Evolutionary conservation across 1,140 invertebrate genomes (phyloP).

Genomic region (Anthonomus grandis): DNA sequence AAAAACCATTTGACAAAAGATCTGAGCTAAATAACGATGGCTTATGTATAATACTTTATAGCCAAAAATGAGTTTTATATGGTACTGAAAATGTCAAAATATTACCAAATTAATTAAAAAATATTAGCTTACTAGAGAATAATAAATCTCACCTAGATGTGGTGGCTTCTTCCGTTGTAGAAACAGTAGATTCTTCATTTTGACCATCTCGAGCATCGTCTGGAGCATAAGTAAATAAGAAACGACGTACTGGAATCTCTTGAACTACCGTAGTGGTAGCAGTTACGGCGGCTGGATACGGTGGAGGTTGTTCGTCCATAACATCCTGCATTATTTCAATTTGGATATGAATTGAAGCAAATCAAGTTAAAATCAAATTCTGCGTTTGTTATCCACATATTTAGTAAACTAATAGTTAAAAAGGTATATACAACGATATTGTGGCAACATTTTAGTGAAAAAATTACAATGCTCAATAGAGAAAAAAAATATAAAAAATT

Average conservation of each 20-base stretch:
- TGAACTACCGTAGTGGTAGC: slow-evolving; percentile 25
- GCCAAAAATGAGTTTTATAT: too few species aligned
- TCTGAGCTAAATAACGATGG: too few species aligned
- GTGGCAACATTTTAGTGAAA: too few species aligned
- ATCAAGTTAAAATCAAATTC: too few species aligned
- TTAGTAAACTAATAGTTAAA: too few species aligned
- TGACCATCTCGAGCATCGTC: slow-evolving; percentile 3
- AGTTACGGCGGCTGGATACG: slow-evolving; percentile 28
- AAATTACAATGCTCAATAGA: too few species aligned
- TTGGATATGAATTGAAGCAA: too few species aligned
- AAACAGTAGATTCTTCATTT: background rate
- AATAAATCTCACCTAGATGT: background rate
- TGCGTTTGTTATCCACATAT: too few species aligned
- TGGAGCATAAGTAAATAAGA: slow-evolving; percentile 20
- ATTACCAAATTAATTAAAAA: background rate
- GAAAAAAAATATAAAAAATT: background rate
- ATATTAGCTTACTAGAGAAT: background rate
- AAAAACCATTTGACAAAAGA: too few species aligned
- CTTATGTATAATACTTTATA: too few species aligned
- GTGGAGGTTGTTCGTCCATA: slow-evolving; percentile 43
- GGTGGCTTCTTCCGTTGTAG: slow-evolving; percentile 1
- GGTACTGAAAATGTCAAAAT: background rate
- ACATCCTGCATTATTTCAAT: too few species aligned
- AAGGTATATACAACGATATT: too few species aligned
- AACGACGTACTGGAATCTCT: slow-evolving; percentile 13